These are phyloP conservation scores for Bombus waltoni DNA, from an alignment of 1,140 invertebrate species.

Conservation along the genomic window DNA sequence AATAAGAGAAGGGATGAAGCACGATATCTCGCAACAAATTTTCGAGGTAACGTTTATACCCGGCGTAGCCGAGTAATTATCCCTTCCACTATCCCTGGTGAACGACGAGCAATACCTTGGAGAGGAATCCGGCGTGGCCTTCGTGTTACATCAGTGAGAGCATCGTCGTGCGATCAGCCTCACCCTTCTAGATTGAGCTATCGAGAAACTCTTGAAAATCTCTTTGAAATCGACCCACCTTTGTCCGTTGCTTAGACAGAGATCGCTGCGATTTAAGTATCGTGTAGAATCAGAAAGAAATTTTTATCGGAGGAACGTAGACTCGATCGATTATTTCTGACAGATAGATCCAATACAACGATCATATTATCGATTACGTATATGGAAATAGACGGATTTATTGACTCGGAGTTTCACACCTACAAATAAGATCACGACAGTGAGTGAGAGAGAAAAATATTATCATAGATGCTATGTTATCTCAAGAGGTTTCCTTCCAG, in stretches of 20 bases:
- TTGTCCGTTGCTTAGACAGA: background rate
- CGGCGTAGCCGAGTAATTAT: constrained; percentile 25
- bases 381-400: too few relatives aligned
- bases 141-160: constrained; percentile 18
- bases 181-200: background rate
- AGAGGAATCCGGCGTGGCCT: constrained; percentile 20
- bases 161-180: constrained; percentile 1
- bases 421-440: background rate
- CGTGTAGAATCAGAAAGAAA: background rate
- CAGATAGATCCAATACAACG: too few relatives aligned
- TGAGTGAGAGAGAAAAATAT: background rate
- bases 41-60: constrained; percentile 30
- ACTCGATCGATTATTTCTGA: background rate
- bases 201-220: background rate
- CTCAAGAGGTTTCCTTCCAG: too few relatives aligned
- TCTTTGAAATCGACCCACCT: background rate
- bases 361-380: too few relatives aligned
- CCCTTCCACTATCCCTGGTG: background rate
- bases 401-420: background rate
- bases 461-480: too few relatives aligned
- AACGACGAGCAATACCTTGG: constrained; percentile 1
- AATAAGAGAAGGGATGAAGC: background rate
- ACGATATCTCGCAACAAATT: constrained; percentile 21
- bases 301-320: background rate
- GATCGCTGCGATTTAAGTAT: background rate